These are phyloP conservation scores for Drosophila prostipennis DNA, from an alignment of 2,888 invertebrate genomes.

Conservation along the genomic window DNA sequence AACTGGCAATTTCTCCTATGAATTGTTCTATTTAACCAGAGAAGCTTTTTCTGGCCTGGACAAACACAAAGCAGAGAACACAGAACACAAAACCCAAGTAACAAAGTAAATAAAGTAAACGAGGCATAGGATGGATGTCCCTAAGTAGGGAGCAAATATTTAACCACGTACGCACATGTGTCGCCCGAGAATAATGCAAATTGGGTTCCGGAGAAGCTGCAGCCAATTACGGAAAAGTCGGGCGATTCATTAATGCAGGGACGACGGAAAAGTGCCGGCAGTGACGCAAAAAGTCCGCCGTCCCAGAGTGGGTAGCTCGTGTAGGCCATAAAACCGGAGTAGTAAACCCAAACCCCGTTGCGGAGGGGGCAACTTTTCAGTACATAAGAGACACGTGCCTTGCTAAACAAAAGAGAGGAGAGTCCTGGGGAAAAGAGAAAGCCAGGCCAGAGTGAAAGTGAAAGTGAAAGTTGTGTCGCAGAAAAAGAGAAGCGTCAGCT, in stretches of 20 bases:
- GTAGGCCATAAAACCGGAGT: slow-evolving; percentile 70
- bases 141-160: slow-evolving; percentile 43
- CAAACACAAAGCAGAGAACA: slow-evolving; percentile 4
- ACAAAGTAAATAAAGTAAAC: slow-evolving; percentile 34
- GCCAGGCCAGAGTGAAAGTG: slow-evolving; percentile 17
- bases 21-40: slow-evolving; percentile 19
- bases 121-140: slow-evolving; percentile 1
- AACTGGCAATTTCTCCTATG: slow-evolving; percentile 42
- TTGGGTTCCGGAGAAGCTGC: slow-evolving; percentile 33
- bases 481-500: slow-evolving; percentile 42
- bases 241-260: slow-evolving; percentile 43
- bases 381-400: slow-evolving; percentile 41
- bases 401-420: slow-evolving; percentile 16
- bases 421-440: slow-evolving; percentile 10
- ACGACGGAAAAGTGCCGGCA: slow-evolving; percentile 16
- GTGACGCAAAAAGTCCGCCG: slow-evolving; percentile 29
- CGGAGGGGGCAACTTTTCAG: slow-evolving; percentile 3
- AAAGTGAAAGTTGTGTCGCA: slow-evolving; percentile 30
- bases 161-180: slow-evolving; percentile 43
- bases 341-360: slow-evolving; percentile 5
- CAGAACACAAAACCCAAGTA: not conserved
- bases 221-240: slow-evolving; percentile 31
- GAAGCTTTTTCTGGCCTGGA: slow-evolving; percentile 23
- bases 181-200: slow-evolving; percentile 43
- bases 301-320: slow-evolving; percentile 59